These are phyloP conservation scores for Pterophyllum scalare DNA, from an alignment of 2,113 vertebrate genomes.

Conservation along the genomic window DNA sequence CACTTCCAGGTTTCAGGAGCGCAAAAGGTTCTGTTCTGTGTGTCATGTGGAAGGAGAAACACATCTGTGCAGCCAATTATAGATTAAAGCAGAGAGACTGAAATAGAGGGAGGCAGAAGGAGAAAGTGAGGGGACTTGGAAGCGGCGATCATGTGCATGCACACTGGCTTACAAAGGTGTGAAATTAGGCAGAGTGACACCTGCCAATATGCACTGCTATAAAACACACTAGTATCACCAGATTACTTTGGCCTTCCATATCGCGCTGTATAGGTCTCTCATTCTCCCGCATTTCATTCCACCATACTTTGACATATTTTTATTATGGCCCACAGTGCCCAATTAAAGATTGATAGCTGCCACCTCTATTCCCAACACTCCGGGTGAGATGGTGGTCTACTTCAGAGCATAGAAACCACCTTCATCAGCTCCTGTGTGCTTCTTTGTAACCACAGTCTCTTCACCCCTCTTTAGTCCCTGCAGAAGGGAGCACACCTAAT, in stretches of 20 bases:
- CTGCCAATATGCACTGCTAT: slow-evolving; percentile 75
- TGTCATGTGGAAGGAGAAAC: slow-evolving; percentile 48
- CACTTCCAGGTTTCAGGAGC: slow-evolving; percentile 34
- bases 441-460: slow-evolving; percentile 18
- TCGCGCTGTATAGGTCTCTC: slow-evolving; percentile 16
- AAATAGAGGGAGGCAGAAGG: slow-evolving; percentile 19
- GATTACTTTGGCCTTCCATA: slow-evolving; percentile 34
- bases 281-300: slow-evolving; percentile 28
- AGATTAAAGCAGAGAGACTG: slow-evolving; percentile 38
- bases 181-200: slow-evolving; percentile 79
- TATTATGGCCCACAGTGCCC: slow-evolving; percentile 64
- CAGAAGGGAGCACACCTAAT: slow-evolving; percentile 39
- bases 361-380: slow-evolving; percentile 32
- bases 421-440: slow-evolving; percentile 43
- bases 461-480: slow-evolving; percentile 11
- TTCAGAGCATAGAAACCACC: slow-evolving; percentile 54
- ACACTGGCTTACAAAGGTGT: slow-evolving; percentile 75
- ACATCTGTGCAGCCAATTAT: slow-evolving; percentile 24
- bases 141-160: slow-evolving; percentile 58
- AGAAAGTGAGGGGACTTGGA: slow-evolving; percentile 44
- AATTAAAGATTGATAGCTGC: slow-evolving; percentile 74
- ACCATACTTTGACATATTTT: slow-evolving; percentile 60
- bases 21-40: slow-evolving; percentile 28
- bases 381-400: slow-evolving; percentile 30
- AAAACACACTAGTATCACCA: slow-evolving; percentile 46